Percentiles rank a stretch among this genome's conserved stretches.
Conservation (phyloP, 1,140 invertebrate genomes). For the Pentalonia nigronervosa region DNA sequence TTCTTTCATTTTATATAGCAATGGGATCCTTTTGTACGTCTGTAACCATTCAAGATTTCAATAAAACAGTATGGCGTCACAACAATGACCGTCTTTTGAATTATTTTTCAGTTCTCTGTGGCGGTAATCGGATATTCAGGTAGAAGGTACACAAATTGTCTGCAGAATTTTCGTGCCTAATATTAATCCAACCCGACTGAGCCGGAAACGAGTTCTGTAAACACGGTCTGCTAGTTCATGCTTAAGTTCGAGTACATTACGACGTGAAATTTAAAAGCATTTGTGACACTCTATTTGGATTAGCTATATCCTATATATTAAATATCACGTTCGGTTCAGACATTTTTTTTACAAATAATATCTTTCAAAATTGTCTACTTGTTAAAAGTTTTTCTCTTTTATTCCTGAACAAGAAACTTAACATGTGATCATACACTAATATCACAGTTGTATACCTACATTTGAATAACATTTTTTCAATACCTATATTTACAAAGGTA, state of each 20-base stretch:
- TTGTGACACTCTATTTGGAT: not conserved
- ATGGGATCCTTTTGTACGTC: not conserved
- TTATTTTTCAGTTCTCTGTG: not conserved
- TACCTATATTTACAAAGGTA: too few species aligned
- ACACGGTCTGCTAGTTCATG: not conserved
- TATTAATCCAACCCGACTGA: conserved; percentile 4
- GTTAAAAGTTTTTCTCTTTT: too few species aligned
- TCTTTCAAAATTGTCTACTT: not conserved
- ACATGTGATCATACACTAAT: not conserved
- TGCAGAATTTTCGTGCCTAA: conserved; percentile 1
- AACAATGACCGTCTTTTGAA: not conserved
- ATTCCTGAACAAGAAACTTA: not conserved
- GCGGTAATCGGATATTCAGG: conserved; percentile 20
- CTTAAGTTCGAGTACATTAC: not conserved
- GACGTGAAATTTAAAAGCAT: not conserved
- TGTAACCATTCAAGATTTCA: not conserved
- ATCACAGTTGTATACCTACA: not conserved
- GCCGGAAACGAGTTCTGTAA: not conserved
- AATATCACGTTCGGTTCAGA: not conserved
- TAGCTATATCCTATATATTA: not conserved
- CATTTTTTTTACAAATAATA: not conserved
- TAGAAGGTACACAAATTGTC: conserved; percentile 19
- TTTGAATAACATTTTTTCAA: not conserved
- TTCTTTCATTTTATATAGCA: not conserved
- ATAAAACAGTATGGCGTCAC: conserved; percentile 31